Conservation (phyloP, 1,140 invertebrate genomes). For the Drosophila grimshawi region DNA sequence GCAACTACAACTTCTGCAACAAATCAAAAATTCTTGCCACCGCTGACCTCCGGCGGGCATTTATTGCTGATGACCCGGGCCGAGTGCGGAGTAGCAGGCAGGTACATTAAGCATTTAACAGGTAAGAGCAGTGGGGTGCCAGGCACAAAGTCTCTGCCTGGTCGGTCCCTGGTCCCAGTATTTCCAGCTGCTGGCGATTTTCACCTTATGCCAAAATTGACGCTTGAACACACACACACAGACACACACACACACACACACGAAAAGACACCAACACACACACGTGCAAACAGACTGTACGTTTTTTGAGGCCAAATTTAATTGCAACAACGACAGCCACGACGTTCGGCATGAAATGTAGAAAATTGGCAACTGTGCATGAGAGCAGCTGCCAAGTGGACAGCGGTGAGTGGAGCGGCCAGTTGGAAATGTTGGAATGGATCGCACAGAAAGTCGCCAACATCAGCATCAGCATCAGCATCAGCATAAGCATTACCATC, state of each 20-base stretch:
- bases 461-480: slow-evolving; percentile 31
- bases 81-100: neutral
- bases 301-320: slow-evolving; percentile 78
- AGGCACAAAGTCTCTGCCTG: neutral
- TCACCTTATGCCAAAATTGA: slow-evolving; percentile 51
- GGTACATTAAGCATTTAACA: slow-evolving; percentile 5
- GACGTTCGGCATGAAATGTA: slow-evolving; percentile 53
- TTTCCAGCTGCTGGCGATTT: slow-evolving; percentile 38
- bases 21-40: slow-evolving; percentile 21
- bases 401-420: slow-evolving; percentile 1
- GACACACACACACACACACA: slow-evolving; percentile 10
- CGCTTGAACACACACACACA: slow-evolving; percentile 13
- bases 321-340: slow-evolving; percentile 52
- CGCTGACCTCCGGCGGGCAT: slow-evolving; percentile 38
- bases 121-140: neutral
- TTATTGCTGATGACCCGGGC: slow-evolving; percentile 25
- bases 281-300: slow-evolving; percentile 19
- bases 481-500: slow-evolving; percentile 9
- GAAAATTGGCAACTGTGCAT: slow-evolving; percentile 60
- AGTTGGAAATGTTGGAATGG: slow-evolving; percentile 22
- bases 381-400: slow-evolving; percentile 35
- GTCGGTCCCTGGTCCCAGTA: slow-evolving; percentile 17
- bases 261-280: slow-evolving; percentile 11
- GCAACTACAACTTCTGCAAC: slow-evolving; percentile 14
- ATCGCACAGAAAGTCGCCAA: slow-evolving; percentile 50